Conservation (phyloP, 2,113 vertebrate species). For the Crocuta crocuta region DNA sequence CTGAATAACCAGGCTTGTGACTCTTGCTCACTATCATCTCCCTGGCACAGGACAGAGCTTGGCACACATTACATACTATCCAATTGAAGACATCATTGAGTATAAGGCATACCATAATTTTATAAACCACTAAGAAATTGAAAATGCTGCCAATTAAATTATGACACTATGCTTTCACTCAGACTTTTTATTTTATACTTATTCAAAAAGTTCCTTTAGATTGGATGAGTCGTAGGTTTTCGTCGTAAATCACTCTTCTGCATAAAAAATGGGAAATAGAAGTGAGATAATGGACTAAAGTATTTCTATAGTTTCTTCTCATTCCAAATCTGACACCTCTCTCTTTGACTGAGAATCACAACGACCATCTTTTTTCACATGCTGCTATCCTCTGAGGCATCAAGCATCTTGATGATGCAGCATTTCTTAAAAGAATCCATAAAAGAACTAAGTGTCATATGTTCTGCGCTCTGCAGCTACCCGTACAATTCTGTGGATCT, state of each 20-base stretch:
- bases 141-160: background rate
- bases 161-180: background rate
- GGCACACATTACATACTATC: background rate
- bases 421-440: background rate
- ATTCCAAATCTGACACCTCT: background rate
- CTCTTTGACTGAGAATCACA: background rate
- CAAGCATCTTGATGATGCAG: background rate
- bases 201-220: background rate
- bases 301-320: background rate
- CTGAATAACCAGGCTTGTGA: background rate
- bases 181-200: background rate
- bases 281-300: background rate
- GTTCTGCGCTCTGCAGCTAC: background rate
- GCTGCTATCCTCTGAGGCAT: background rate
- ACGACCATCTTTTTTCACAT: background rate
- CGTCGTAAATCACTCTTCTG: background rate
- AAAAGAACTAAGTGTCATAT: background rate
- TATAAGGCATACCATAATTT: background rate
- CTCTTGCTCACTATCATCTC: background rate
- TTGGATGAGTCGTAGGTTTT: background rate
- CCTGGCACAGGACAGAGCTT: background rate
- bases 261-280: constrained; percentile 30
- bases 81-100: background rate
- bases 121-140: background rate
- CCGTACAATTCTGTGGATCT: background rate